Percentiles rank a stretch among this genome's conserved stretches.
Conservation (phyloP, 2,888 invertebrate species). For the Ferrisia virgata region DNA sequence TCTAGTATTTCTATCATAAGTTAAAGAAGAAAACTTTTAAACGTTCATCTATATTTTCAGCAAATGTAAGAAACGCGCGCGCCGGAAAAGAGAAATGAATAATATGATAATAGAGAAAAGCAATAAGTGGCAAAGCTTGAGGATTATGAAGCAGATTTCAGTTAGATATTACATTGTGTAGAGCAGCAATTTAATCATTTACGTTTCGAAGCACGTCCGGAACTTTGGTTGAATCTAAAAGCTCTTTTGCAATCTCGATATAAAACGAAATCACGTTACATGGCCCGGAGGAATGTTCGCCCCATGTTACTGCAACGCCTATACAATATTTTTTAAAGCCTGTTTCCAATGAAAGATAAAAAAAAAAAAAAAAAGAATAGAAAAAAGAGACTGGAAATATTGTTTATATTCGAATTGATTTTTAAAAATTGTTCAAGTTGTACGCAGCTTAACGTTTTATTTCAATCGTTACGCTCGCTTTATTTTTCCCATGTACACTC, state of each 20-base stretch:
- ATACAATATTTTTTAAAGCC: slow-evolving; percentile 35
- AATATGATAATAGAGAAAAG: slow-evolving; percentile 46
- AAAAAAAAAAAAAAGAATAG: not conserved
- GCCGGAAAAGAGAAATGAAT: slow-evolving; percentile 44
- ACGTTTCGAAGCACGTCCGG: slow-evolving; percentile 46
- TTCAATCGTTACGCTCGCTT: slow-evolving; percentile 22
- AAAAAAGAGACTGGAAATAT: slow-evolving; percentile 16
- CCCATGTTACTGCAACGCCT: slow-evolving; percentile 37
- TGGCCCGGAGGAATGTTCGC: slow-evolving; percentile 42
- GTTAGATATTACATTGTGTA: slow-evolving; percentile 44
- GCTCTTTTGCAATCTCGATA: slow-evolving; percentile 44
- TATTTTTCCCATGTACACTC: not conserved
- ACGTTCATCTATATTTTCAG: slow-evolving; percentile 33
- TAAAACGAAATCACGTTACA: slow-evolving; percentile 46
- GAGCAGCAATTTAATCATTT: slow-evolving; percentile 44
- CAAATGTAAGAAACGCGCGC: slow-evolving; percentile 37
- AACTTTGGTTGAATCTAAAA: slow-evolving; percentile 45
- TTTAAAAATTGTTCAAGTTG: slow-evolving; percentile 30
- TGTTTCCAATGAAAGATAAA: slow-evolving; percentile 33
- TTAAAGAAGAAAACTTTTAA: slow-evolving; percentile 25
- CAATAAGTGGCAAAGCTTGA: slow-evolving; percentile 45
- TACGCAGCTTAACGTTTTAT: slow-evolving; percentile 20
- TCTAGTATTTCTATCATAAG: slow-evolving; percentile 21
- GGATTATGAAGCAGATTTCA: slow-evolving; percentile 45
- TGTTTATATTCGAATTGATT: slow-evolving; percentile 33